phyloP scores from a whole-genome alignment of 2,888 invertebrate genomes.

The Protophormia terraenovae region DNA sequence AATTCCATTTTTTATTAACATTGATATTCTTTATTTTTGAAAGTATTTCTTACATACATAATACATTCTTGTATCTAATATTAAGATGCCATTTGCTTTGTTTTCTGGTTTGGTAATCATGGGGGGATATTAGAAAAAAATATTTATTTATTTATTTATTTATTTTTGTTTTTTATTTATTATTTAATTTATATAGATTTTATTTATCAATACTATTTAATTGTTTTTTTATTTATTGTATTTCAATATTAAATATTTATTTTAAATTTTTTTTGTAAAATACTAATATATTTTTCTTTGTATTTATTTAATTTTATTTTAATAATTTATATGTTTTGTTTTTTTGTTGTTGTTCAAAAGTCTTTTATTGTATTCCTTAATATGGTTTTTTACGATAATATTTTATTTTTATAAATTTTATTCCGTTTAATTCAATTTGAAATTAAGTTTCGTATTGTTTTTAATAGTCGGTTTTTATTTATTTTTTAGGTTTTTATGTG shows the following conservation, averaged over 20 bases:
- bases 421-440: not conserved
- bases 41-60: slow-evolving; percentile 45
- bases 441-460: slow-evolving; percentile 6
- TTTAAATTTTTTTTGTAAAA: slow-evolving; percentile 19
- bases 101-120: not conserved
- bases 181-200: slow-evolving; percentile 14
- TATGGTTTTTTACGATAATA: slow-evolving; percentile 39
- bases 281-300: slow-evolving; percentile 17
- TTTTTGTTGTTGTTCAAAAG: slow-evolving; percentile 42
- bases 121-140: slow-evolving; percentile 53
- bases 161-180: slow-evolving; percentile 3
- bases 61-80: slow-evolving; percentile 22
- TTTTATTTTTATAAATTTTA: slow-evolving; percentile 13
- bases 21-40: slow-evolving; percentile 59
- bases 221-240: slow-evolving; percentile 42
- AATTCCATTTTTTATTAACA: slow-evolving; percentile 39
- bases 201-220: not conserved
- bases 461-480: not conserved
- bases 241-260: slow-evolving; percentile 58
- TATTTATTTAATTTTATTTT: slow-evolving; percentile 38
- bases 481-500: not conserved
- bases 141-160: no score
- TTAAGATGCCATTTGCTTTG: slow-evolving; percentile 2
- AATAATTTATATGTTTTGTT: slow-evolving; percentile 35
- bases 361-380: slow-evolving; percentile 63